These are phyloP conservation scores for Pachypanchax playfairii DNA, from an alignment of 2,113 vertebrate genomes.

Conservation along the genomic window DNA sequence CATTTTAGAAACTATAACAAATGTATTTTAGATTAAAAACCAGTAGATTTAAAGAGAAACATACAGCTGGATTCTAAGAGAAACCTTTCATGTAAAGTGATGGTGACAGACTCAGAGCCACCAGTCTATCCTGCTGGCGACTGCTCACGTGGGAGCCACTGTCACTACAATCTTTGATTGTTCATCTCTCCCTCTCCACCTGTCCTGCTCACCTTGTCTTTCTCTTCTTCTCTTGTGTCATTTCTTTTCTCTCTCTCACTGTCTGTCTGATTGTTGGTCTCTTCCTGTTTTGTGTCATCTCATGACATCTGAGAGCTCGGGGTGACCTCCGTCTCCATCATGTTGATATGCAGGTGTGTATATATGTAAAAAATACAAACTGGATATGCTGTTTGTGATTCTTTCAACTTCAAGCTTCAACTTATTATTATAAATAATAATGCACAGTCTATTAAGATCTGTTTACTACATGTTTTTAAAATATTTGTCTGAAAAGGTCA, in stretches of 20 bases:
- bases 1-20: neutral
- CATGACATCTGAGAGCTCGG: constrained; percentile 20
- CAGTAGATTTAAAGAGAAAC: neutral
- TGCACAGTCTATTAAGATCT: neutral
- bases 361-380: neutral
- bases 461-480: constrained; percentile 5
- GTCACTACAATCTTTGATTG: constrained; percentile 18
- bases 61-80: neutral
- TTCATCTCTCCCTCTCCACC: neutral
- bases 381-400: neutral
- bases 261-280: neutral
- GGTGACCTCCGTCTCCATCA: constrained; percentile 22
- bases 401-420: neutral
- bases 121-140: constrained; percentile 8
- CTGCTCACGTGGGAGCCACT: constrained; percentile 12
- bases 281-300: constrained; percentile 11
- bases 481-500: constrained; percentile 4
- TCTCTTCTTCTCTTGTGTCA: constrained; percentile 7
- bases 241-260: neutral
- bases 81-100: neutral
- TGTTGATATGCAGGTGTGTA: neutral
- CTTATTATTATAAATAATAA: neutral
- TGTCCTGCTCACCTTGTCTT: neutral
- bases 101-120: neutral
- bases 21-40: neutral